phyloP scores from a whole-genome alignment of 2,888 invertebrate species.

The Dynastes hyllus region DNA sequence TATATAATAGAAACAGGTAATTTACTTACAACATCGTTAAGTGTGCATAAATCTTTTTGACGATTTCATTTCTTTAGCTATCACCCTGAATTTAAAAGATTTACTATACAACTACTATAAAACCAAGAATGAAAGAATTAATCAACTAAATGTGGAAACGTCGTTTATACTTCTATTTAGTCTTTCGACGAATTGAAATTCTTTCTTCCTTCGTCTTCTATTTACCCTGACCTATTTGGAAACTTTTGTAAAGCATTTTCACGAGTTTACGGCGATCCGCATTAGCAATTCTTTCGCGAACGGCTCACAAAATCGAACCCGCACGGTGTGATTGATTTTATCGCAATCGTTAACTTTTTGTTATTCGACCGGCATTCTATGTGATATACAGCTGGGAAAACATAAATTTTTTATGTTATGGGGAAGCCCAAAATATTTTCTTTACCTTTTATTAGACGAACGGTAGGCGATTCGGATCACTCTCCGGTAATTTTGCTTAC shows the following conservation, averaged over 20 bases:
- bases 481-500: constrained; percentile 30
- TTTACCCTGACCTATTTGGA: constrained; percentile 1
- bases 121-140: no score
- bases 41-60: no score
- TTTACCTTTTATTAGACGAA: constrained; percentile 34
- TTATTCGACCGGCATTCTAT: constrained; percentile 19
- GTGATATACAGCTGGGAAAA: constrained; percentile 41
- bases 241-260: constrained; percentile 20
- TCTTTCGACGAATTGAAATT: neutral
- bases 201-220: neutral
- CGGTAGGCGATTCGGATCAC: neutral
- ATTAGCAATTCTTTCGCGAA: constrained; percentile 15
- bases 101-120: no score
- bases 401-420: constrained; percentile 44
- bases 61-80: no score
- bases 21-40: no score
- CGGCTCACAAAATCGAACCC: constrained; percentile 10
- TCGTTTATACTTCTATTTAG: no score
- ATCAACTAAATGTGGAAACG: no score
- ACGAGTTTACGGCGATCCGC: constrained; percentile 13
- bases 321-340: constrained; percentile 31
- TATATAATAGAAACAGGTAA: no score
- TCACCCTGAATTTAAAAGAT: no score
- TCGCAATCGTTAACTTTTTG: constrained; percentile 37
- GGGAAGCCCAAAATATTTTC: constrained; percentile 38